These are phyloP conservation scores for Callipepla squamata DNA, from an alignment of 2,113 vertebrate species.

Conservation along the genomic window DNA sequence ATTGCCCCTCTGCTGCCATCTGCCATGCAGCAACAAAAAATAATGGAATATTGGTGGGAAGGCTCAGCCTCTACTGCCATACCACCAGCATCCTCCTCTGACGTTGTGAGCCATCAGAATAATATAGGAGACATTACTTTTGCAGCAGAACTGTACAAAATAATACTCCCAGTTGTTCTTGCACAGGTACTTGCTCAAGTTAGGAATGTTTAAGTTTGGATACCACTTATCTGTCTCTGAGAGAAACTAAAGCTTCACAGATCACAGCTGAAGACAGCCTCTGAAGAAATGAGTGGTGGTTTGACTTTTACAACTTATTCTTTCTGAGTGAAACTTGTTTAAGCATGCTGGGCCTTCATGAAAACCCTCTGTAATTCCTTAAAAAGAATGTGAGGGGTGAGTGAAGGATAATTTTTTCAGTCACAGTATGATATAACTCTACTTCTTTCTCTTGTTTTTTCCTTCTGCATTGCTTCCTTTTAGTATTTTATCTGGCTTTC, in stretches of 20 bases:
- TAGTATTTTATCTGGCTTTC: slow-evolving; percentile 38
- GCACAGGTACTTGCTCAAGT: not conserved
- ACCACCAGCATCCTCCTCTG: not conserved
- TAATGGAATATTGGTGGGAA: not conserved
- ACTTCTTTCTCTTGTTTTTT: not conserved
- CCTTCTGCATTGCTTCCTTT: slow-evolving; percentile 46
- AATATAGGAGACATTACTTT: not conserved
- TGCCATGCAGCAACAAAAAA: not conserved
- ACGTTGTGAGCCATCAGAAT: not conserved
- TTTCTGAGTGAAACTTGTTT: slow-evolving; percentile 69
- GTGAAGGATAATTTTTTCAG: slow-evolving; percentile 52
- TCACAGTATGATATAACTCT: slow-evolving; percentile 34
- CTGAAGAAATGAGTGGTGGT: slow-evolving; percentile 48
- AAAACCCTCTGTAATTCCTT: slow-evolving; percentile 61
- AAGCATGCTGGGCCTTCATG: slow-evolving; percentile 64
- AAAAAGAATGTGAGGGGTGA: slow-evolving; percentile 56
- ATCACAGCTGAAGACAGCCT: slow-evolving; percentile 68
- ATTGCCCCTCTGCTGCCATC: no score
- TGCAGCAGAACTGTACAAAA: not conserved
- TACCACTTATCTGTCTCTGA: not conserved
- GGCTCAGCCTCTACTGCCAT: not conserved
- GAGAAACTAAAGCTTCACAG: slow-evolving; percentile 40
- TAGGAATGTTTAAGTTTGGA: not conserved
- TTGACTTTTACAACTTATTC: slow-evolving; percentile 71
- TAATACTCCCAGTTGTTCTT: not conserved